Evolutionary conservation across 2,888 invertebrate genomes (phyloP).

Genomic region (Nowickia ferox): DNA sequence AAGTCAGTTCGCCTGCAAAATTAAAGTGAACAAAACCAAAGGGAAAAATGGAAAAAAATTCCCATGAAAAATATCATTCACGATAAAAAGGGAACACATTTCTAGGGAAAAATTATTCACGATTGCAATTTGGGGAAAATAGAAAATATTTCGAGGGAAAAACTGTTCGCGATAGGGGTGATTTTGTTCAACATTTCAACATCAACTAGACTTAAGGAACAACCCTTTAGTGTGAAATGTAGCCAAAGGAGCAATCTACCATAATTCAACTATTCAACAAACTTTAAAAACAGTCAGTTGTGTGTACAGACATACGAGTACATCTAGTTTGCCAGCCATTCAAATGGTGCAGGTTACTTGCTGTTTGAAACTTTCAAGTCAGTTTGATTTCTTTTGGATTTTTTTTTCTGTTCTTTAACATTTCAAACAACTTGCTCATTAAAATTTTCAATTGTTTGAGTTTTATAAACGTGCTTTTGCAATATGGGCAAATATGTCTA

Average conservation of each 20-base stretch:
- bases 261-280: slow-evolving; percentile 32
- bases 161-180: no score
- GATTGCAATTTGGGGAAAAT: no score
- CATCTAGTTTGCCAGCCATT: slow-evolving; percentile 15
- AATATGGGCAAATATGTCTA: slow-evolving; percentile 47
- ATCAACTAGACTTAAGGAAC: no score
- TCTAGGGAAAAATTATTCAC: no score
- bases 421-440: slow-evolving; percentile 66
- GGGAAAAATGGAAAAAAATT: no score
- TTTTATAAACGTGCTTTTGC: slow-evolving; percentile 68
- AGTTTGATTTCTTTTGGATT: slow-evolving; percentile 40
- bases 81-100: no score
- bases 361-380: slow-evolving; percentile 49
- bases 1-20: no score
- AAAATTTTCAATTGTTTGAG: slow-evolving; percentile 71
- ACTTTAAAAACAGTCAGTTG: slow-evolving; percentile 10
- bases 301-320: slow-evolving; percentile 4
- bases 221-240: background rate
- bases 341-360: slow-evolving; percentile 3
- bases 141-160: no score
- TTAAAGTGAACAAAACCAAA: no score
- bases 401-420: slow-evolving; percentile 15
- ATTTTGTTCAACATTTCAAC: no score
- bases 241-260: slow-evolving; percentile 18
- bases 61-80: no score